These are phyloP conservation scores for Dryadula phaetusa DNA, from an alignment of 2,888 invertebrate genomes.

Conservation along the genomic window DNA sequence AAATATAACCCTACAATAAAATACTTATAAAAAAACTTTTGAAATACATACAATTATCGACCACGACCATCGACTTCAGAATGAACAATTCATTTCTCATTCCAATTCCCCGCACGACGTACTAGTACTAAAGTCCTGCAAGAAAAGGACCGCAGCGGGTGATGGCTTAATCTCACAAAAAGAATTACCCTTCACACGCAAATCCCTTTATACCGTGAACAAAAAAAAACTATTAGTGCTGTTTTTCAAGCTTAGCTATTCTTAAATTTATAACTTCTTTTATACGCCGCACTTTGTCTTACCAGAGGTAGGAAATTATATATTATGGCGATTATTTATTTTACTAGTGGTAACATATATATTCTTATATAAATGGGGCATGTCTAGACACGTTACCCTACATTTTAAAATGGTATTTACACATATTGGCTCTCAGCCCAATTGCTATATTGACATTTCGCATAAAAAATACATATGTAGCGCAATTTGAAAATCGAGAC, in stretches of 20 bases:
- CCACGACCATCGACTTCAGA: not conserved
- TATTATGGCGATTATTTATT: too few species aligned
- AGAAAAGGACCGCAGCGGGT: conserved; percentile 4
- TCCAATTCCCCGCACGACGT: conserved; percentile 26
- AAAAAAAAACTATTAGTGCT: not conserved
- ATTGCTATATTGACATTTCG: not conserved
- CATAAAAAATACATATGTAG: not conserved
- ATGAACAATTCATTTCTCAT: conserved; percentile 22
- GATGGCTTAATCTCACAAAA: conserved; percentile 17
- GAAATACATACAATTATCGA: conserved; percentile 2
- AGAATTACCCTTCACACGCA: conserved; percentile 7
- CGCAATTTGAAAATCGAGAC: not conserved
- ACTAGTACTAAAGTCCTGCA: conserved; percentile 1
- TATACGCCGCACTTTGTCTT: too few species aligned
- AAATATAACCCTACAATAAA: too few species aligned
- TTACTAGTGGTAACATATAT: not conserved
- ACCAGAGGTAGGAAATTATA: too few species aligned
- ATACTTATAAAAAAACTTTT: not conserved
- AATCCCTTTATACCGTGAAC: conserved; percentile 12
- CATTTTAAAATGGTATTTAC: not conserved
- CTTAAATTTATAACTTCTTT: not conserved
- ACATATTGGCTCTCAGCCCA: not conserved
- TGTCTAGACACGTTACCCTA: not conserved
- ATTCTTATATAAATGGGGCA: not conserved
- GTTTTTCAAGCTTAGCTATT: not conserved